Base-by-base conservation (phyloP, 2,888 invertebrate species). In the Dryocosmus kuriphilus region DNA sequence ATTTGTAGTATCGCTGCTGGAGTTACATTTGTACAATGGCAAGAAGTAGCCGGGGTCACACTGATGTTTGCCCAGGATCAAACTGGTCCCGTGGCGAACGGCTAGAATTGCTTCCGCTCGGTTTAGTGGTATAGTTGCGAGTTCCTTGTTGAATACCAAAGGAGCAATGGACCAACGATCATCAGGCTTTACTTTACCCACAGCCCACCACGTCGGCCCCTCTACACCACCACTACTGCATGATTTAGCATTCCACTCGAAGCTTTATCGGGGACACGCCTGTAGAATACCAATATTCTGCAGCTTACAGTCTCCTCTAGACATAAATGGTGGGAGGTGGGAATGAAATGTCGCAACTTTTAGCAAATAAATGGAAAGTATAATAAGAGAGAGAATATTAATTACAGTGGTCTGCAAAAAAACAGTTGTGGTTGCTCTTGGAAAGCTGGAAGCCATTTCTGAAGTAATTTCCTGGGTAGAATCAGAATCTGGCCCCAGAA, bases 201-300 rank as follows among this genome's bases (percentile, higher is more conserved):
- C 22, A 32, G 41, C 22, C 76, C 57, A 57, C 75, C 51, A 27
- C 57, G 9, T 5, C 57, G 1, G 11, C 24, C 63, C 79, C 74
- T 67, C 77, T n/a, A n/a, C n/a, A 78, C 80, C 83, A 83, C 85
- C 84, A 77, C 82, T 82, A 78, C 80, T 83, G 84, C 85, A 84
- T 86, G 88, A 90, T 90, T 90, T 88, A 89, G 90, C 90, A 90
- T 90, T 90, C 90, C 85, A 82, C 86, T 86, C 89, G 84, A 85
- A 86, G 88, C 87, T 88, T 89, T 90, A 89, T 90, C 90, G 86
- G 83, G 80, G 81, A 84, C 82, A 87, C 89, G 86, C 86, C 81
- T 78, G 81, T 79, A 87, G 90, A 90, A 90, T 90, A 84, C 86
- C 89, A 88, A 90, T 88, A 86, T 85, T 81, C 81, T 78, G 51